Evolutionary conservation across 2,888 invertebrate genomes (phyloP).

Genomic region (Electrophaes corylata): DNA sequence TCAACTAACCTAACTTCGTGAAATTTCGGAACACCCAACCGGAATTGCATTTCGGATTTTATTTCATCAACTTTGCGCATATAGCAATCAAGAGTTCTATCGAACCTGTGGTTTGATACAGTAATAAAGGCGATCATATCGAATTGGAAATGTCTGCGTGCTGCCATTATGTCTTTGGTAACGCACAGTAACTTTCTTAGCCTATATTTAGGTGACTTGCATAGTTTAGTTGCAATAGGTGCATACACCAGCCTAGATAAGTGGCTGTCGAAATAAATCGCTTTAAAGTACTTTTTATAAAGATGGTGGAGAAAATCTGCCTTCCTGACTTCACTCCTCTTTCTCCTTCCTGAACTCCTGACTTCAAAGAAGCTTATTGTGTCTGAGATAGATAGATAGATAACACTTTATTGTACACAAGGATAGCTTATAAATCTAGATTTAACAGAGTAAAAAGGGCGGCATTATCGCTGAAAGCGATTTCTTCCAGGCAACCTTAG

Average conservation of each 20-base stretch:
- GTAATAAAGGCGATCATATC: conserved; percentile 32
- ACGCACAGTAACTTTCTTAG: conserved; percentile 34
- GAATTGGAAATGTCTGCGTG: conserved; percentile 38
- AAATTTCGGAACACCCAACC: background rate
- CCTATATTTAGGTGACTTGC: conserved; percentile 28
- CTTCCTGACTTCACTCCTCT: too few species aligned
- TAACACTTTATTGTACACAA: too few species aligned
- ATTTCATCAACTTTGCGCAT: conserved; percentile 8
- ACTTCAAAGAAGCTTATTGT: too few species aligned
- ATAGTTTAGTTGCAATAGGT: conserved; percentile 6
- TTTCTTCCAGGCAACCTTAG: too few species aligned
- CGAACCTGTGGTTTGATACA: conserved; percentile 24
- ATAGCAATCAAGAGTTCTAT: conserved; percentile 17
- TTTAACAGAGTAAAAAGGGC: too few species aligned
- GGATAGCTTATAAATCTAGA: too few species aligned
- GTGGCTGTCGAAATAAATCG: background rate
- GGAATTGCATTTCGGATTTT: background rate
- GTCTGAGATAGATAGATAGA: too few species aligned
- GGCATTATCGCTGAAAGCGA: too few species aligned
- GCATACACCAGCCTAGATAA: background rate
- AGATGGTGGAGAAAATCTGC: too few species aligned
- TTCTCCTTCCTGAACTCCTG: too few species aligned
- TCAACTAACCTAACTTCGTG: background rate
- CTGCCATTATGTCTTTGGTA: conserved; percentile 40
- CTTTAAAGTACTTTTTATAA: too few species aligned